A percentile compares a stretch with the other conserved stretches of the same genome.
These are phyloP conservation scores for Falco concolor DNA, from an alignment of 2,797 vertebrate species.

Conservation along the genomic window DNA sequence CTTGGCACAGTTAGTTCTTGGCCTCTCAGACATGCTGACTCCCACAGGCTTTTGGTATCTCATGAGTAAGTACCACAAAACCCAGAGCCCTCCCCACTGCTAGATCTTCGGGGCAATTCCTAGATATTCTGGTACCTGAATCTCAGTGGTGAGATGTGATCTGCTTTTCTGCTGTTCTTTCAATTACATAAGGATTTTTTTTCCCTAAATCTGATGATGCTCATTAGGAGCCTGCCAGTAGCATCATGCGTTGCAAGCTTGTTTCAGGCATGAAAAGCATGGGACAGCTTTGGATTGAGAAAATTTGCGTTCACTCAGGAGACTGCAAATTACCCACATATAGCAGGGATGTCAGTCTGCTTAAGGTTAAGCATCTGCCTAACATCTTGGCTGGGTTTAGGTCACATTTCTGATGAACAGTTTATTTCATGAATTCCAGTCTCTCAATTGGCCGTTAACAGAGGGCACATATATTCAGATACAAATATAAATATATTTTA, in stretches of 20 bases:
- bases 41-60: no score
- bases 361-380: background rate
- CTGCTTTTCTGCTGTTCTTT: background rate
- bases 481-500: background rate
- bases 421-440: constrained; percentile 15
- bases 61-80: background rate
- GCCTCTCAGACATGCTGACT: background rate
- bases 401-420: background rate
- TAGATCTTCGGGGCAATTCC: background rate
- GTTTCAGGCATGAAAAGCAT: background rate
- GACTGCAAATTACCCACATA: background rate
- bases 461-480: background rate
- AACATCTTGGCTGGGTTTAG: background rate
- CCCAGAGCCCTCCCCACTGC: background rate
- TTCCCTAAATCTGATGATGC: background rate
- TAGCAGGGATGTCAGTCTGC: background rate
- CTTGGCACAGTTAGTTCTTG: background rate
- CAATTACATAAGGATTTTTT: background rate
- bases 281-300: background rate
- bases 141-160: background rate
- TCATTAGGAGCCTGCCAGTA: background rate
- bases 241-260: background rate
- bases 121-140: background rate
- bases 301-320: background rate
- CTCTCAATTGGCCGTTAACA: background rate